phyloP scores from a whole-genome alignment of 2,113 vertebrate species.

The Alaudala cheleensis region DNA sequence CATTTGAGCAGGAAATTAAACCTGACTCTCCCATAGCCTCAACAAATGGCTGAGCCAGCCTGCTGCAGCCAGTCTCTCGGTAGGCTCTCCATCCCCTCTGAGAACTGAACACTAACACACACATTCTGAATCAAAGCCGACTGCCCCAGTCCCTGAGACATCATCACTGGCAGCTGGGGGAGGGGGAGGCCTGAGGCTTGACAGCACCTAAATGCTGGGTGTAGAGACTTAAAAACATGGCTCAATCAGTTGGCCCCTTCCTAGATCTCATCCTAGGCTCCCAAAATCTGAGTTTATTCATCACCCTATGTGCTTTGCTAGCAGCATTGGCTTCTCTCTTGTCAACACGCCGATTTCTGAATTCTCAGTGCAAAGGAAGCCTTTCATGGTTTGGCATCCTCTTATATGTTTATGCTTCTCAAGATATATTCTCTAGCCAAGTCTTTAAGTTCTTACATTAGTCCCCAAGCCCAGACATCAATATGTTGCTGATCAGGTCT shows the following conservation, averaged over 20 bases:
- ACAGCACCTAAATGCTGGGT: not conserved
- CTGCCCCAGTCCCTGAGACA: fast-evolving
- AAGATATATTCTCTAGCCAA: constrained; percentile 60
- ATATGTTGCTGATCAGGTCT: constrained; percentile 69
- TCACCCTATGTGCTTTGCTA: constrained; percentile 40
- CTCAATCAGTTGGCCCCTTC: not conserved
- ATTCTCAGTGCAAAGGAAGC: constrained; percentile 44
- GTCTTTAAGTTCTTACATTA: constrained; percentile 61
- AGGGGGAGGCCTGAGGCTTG: not conserved
- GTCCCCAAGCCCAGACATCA: constrained; percentile 61
- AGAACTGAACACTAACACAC: not conserved
- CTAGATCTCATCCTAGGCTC: not conserved
- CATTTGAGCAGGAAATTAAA: constrained; percentile 5
- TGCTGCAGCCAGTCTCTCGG: not conserved
- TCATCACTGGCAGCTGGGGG: not conserved
- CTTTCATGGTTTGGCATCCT: constrained; percentile 64
- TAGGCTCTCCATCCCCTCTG: not conserved
- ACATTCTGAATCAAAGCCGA: not conserved
- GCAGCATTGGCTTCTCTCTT: constrained; percentile 47
- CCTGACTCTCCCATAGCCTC: not conserved
- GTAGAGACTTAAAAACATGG: not conserved
- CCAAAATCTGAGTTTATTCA: constrained; percentile 43
- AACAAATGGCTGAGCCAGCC: not conserved
- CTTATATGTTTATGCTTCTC: constrained; percentile 59
- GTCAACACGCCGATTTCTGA: constrained; percentile 38